phyloP scores from a whole-genome alignment of 2,797 vertebrate genomes.

The Sitta carolinensis region DNA sequence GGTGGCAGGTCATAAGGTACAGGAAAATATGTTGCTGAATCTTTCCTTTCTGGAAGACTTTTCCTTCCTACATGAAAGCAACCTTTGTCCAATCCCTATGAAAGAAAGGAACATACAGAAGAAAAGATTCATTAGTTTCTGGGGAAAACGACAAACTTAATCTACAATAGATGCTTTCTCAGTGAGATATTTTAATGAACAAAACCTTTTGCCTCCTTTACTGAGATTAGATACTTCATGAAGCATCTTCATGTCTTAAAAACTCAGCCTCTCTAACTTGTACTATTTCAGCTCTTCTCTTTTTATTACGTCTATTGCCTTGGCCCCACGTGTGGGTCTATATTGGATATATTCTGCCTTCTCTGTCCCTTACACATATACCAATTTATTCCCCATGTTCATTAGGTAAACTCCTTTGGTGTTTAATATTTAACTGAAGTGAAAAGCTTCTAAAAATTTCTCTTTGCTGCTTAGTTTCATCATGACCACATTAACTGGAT shows the following conservation, averaged over 20 bases:
- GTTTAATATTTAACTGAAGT: not conserved
- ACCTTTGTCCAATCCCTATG: conserved; percentile 68
- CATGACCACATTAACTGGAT: not conserved
- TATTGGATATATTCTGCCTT: not conserved
- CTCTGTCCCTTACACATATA: not conserved
- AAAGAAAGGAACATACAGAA: not conserved
- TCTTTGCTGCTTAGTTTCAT: not conserved
- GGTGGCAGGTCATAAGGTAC: conserved; percentile 81
- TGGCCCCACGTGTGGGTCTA: not conserved
- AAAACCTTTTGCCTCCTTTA: not conserved
- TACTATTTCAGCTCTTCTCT: not conserved
- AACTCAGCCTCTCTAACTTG: not conserved
- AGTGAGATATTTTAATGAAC: not conserved
- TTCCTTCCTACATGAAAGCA: conserved; percentile 70
- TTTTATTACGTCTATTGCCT: not conserved
- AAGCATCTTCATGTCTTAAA: not conserved
- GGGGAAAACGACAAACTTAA: not conserved
- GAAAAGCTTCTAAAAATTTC: not conserved
- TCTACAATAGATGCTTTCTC: not conserved
- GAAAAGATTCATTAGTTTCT: not conserved
- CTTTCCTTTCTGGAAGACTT: conserved; percentile 26
- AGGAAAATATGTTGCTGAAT: conserved; percentile 64
- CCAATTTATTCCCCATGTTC: not conserved
- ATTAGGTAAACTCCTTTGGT: not conserved
- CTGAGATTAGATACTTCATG: not conserved